Conservation (phyloP, 2,888 invertebrate genomes). For the Meteorus colon region DNA sequence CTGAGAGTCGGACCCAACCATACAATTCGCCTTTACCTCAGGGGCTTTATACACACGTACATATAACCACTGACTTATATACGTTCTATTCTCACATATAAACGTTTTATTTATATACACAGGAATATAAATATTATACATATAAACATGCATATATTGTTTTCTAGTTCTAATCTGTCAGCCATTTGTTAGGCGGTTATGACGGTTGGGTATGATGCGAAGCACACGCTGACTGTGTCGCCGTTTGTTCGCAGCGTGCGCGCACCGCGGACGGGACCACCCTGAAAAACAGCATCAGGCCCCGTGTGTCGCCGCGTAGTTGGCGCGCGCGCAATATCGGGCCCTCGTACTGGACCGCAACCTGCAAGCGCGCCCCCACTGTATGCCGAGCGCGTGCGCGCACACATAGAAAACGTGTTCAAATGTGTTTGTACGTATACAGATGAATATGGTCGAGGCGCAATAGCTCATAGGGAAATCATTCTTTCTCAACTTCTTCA, state of each 20-base stretch:
- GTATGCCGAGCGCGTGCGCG: not conserved
- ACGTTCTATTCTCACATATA: not conserved
- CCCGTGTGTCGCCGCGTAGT: constrained; percentile 49
- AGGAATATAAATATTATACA: not conserved
- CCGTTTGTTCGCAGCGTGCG: constrained; percentile 58
- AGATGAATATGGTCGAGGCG: not conserved
- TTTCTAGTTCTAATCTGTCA: constrained; percentile 71
- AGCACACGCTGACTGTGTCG: constrained; percentile 58
- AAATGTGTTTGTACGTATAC: not conserved
- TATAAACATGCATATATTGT: constrained; percentile 36
- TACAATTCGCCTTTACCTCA: constrained; percentile 41
- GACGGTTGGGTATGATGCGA: constrained; percentile 56
- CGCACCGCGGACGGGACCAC: constrained; percentile 64
- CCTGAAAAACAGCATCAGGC: constrained; percentile 54
- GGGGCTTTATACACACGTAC: not conserved
- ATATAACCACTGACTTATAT: not conserved
- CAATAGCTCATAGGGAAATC: not conserved
- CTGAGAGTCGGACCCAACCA: constrained; percentile 13
- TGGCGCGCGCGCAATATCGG: constrained; percentile 6
- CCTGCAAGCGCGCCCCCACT: constrained; percentile 44
- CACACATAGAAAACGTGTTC: not conserved
- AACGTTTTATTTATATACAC: not conserved
- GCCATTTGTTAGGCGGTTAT: constrained; percentile 70
- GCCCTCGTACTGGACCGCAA: not conserved
- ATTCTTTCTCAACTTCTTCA: not conserved